A percentile compares a stretch with the other conserved stretches of the same genome.
These are phyloP conservation scores for Leucophora obtusa DNA, from an alignment of 2,888 invertebrate genomes.

Conservation along the genomic window DNA sequence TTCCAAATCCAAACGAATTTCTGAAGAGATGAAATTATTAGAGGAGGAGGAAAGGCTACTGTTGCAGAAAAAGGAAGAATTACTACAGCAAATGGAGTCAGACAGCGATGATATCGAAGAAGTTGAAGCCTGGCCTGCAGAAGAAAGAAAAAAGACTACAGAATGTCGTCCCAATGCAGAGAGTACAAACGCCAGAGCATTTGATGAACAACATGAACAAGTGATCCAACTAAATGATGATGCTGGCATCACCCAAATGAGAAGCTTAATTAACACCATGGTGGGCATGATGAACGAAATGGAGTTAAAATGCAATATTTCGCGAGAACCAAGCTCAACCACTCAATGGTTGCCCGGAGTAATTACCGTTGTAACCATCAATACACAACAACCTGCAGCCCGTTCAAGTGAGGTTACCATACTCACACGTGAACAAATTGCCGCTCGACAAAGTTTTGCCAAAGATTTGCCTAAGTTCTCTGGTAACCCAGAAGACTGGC, in stretches of 20 bases:
- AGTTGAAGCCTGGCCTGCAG: no score
- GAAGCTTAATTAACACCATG: neutral
- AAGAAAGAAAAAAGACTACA: no score
- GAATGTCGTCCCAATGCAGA: no score
- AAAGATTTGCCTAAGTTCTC: slow-evolving; percentile 8
- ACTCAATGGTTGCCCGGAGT: slow-evolving; percentile 16
- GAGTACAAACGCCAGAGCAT: no score
- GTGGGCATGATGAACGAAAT: slow-evolving; percentile 1
- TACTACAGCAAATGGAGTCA: neutral
- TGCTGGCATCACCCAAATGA: neutral
- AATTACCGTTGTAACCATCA: neutral
- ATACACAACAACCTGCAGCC: neutral
- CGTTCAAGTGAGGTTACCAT: neutral
- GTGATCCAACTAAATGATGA: no score
- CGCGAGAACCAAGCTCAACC: no score
- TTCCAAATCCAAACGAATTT: neutral
- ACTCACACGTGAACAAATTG: slow-evolving; percentile 31
- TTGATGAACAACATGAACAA: no score
- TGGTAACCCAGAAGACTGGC: slow-evolving; percentile 25
- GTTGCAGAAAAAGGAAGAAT: neutral
- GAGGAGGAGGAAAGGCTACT: neutral
- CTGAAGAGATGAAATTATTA: neutral
- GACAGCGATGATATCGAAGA: neutral
- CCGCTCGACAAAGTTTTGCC: slow-evolving; percentile 25
- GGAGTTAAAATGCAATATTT: slow-evolving; percentile 2